phyloP scores from a whole-genome alignment of 1,140 invertebrate genomes.

The Anagrus nilaparvatae region DNA sequence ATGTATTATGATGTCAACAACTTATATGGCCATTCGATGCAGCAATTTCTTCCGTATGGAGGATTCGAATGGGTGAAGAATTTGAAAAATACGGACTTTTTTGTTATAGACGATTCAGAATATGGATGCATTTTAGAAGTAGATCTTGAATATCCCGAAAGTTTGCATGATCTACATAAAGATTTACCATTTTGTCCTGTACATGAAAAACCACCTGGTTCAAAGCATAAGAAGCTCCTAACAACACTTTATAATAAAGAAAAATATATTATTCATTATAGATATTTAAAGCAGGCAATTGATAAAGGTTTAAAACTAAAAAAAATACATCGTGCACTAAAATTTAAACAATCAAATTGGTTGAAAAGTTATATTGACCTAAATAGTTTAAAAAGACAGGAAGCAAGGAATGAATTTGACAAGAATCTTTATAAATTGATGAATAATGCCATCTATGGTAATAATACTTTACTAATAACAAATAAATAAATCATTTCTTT shows the following conservation, averaged over 20 bases:
- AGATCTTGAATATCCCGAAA: slow-evolving; percentile 12
- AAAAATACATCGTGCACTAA: slow-evolving; percentile 29
- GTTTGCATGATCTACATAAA: slow-evolving; percentile 15
- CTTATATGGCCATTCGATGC: slow-evolving; percentile 45
- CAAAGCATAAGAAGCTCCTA: slow-evolving; percentile 17
- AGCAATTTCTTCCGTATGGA: slow-evolving; percentile 31
- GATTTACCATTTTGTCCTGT: slow-evolving; percentile 26
- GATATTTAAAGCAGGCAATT: slow-evolving; percentile 27
- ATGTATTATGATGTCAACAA: slow-evolving; percentile 46
- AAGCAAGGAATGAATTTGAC: slow-evolving; percentile 25
- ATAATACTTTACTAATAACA: slow-evolving; percentile 9
- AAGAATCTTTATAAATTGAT: slow-evolving; percentile 27
- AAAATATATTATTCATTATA: slow-evolving; percentile 33
- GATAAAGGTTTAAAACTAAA: slow-evolving; percentile 26
- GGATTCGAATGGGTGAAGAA: slow-evolving; percentile 37
- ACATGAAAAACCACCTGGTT: slow-evolving; percentile 9
- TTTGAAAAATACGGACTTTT: too few relatives aligned
- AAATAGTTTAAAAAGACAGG: slow-evolving; percentile 27
- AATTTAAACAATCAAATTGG: slow-evolving; percentile 32
- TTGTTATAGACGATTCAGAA: too few relatives aligned
- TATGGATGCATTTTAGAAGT: too few relatives aligned
- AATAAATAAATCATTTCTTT: too few relatives aligned
- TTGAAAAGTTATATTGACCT: slow-evolving; percentile 32
- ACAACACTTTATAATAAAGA: slow-evolving; percentile 20
- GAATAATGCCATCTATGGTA: slow-evolving; percentile 37